Evolutionary conservation across 2,888 invertebrate genomes (phyloP), one percentile per base, ranked within the genome.

Genomic region (Heliconius ethilla): DNA sequence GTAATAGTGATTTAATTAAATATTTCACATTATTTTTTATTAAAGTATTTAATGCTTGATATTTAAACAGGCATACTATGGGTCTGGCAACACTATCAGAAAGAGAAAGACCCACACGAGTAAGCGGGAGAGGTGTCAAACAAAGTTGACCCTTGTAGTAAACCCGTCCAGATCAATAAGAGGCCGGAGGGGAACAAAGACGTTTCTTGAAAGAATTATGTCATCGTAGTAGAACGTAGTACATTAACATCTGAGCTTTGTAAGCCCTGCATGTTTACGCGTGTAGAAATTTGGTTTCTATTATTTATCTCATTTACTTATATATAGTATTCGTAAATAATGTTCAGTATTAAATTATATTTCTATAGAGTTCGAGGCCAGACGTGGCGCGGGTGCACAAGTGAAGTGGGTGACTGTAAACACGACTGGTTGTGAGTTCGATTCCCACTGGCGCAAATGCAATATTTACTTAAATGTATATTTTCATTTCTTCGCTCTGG

Each of bases 21-120:
- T n/a, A 59, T 3, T 59, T n/a, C 1, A 59, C n/a, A 59, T 59
- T n/a, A 59, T 59, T n/a, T 59, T 22, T 59, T 9, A 59, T 59
- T 3, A n/a, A 59, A 59, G n/a, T n/a, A 51, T 51, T 18, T 51
- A 2, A 40, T 40, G 11, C 37, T 37, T 37, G 37, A 37, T 37
- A 6, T 9, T 37, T 37, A 37, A 37, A 9, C 9, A 37, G 27
- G 76, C 80, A 81, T 81, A 83, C 79, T 82, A 82, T 81, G 79
- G 83, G 82, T 82, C 84, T 84, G 85, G 84, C 86, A 89, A 87
- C 87, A 88, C 83, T 86, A 78, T 13, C 27, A 65, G 65, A 80
- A 70, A 75, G 81, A 73, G 84, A 83, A 37, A 66, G 51, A n/a
- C 70, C 62, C 77, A 79, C 80, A 55, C 11, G 82, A 74, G 63